Conservation (phyloP, 2,797 vertebrate genomes). For the Morelia viridis region DNA sequence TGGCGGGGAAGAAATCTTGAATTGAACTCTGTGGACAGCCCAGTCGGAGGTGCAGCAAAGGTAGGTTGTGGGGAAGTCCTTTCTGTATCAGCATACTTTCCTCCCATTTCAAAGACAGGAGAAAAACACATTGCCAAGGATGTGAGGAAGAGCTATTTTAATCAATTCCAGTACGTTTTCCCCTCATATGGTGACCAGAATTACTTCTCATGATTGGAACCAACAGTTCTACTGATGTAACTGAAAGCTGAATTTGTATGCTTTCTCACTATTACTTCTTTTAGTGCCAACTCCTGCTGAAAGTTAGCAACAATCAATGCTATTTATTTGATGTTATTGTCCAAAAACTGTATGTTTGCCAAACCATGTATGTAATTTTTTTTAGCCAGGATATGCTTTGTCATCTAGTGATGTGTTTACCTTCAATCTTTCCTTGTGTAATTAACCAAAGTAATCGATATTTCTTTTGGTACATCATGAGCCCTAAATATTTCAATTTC, state of each 20-base stretch:
- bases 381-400: not conserved
- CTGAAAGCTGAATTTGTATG: not conserved
- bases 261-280: not conserved
- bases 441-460: too few species aligned
- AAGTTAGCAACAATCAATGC: not conserved
- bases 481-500: too few species aligned
- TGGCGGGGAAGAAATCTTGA: not conserved
- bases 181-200: not conserved
- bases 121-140: not conserved
- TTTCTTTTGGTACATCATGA: too few species aligned
- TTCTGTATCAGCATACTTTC: not conserved
- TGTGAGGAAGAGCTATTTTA: not conserved
- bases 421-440: too few species aligned
- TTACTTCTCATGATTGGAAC: not conserved
- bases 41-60: not conserved
- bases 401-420: not conserved
- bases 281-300: not conserved
- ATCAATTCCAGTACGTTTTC: not conserved
- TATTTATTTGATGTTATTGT: not conserved
- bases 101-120: not conserved
- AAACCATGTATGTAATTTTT: not conserved
- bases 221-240: not conserved
- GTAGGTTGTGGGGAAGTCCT: not conserved
- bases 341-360: not conserved
- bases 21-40: not conserved